Base-by-base conservation (phyloP, 1,140 invertebrate genomes). In the Heliconius hermathena region DNA sequence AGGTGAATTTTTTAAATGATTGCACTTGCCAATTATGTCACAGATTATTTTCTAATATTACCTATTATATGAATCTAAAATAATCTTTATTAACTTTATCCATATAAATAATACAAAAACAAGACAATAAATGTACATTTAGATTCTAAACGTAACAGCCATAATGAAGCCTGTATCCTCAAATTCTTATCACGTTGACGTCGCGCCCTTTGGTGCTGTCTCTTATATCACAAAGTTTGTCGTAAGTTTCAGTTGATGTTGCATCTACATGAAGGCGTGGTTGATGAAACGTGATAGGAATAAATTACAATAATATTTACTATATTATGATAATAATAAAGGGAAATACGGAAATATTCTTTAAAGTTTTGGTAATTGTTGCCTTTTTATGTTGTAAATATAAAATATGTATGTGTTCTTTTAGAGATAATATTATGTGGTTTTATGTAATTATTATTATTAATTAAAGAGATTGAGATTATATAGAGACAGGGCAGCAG, bases 181-280 rank as follows among this genome's bases (percentile, higher is more conserved):
- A 76, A 70, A 76, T 76, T 76, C 74, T 70, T 76, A 76, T 76
- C 60, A 76, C 74, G 60, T 71, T 76, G 60, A 46, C 33, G 54
- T 75, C 74, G 57, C 74, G 74, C 57, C n/a, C 54, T 71, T 76
- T 26, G 54, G 36, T 70, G 71, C 74, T 76, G 74, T 70, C 60
- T 66, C 60, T 76, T 76, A 70, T 76, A 49, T 70, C 36, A 70
- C 38, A 70, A 76, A 76, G 57, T 76, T 76, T 70, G 74, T 26
- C 46, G 57, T 66, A 41, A 76, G 60, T 71, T 70, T 41, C 46
- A 41, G 38, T 70, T 71, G 74, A 76, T 70, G 60, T 76, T 76
- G 74, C 38, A 70, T 70, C 74, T 66, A 70, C 38, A 46, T 46
- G 74, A 71, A 20, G 46, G n/a, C 57, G 18, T 22, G 13, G 57